phyloP scores from a whole-genome alignment of 2,888 invertebrate genomes.

The Tetropium fuscum region DNA sequence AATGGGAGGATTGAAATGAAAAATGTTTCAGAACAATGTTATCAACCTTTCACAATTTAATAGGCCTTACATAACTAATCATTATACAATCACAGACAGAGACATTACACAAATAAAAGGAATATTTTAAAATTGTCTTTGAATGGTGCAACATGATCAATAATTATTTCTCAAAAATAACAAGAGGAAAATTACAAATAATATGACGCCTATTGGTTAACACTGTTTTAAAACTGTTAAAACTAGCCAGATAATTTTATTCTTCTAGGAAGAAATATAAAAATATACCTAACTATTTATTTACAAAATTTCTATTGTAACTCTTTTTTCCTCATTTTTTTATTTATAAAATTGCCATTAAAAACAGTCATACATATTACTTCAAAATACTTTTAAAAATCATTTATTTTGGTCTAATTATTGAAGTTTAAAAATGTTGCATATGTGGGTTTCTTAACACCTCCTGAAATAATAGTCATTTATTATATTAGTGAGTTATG shows the following conservation, averaged over 20 bases:
- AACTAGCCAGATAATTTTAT: too few species aligned
- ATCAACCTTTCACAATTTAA: constrained; percentile 45
- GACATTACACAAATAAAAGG: constrained; percentile 27
- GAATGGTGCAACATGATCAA: constrained; percentile 17
- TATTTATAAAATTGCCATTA: too few species aligned
- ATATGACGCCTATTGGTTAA: too few species aligned
- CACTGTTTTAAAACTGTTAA: too few species aligned
- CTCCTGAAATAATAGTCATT: constrained; percentile 32
- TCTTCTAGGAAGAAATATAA: too few species aligned
- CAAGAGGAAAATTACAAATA: too few species aligned
- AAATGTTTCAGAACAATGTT: constrained; percentile 36
- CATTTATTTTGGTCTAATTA: constrained; percentile 38
- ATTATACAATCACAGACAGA: constrained; percentile 45
- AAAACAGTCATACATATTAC: too few species aligned
- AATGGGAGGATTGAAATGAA: neutral
- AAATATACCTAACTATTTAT: too few species aligned
- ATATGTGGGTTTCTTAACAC: constrained; percentile 41
- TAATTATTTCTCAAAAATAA: constrained; percentile 7
- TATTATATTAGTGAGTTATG: too few species aligned
- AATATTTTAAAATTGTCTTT: constrained; percentile 22
- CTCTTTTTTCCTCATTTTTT: too few species aligned
- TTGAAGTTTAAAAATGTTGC: constrained; percentile 49
- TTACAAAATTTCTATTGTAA: too few species aligned
- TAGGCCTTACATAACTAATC: constrained; percentile 30
- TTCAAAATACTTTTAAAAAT: too few species aligned